Base-by-base conservation (phyloP, 1,140 invertebrate genomes). In the Drosophila paulistorum region DNA sequence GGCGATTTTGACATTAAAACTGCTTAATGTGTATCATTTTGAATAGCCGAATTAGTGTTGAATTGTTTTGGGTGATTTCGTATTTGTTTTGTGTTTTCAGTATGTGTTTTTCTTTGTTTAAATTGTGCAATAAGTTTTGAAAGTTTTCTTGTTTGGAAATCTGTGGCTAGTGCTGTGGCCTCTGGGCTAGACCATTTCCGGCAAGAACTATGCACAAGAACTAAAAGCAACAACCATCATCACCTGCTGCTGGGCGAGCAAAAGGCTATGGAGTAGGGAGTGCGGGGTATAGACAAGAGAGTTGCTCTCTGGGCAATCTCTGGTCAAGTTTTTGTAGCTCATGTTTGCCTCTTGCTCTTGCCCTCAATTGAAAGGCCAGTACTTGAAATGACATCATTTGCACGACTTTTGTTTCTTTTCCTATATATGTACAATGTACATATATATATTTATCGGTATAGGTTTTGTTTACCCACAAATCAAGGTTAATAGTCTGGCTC, bases 301-400 rank as follows among this genome's bases (percentile, higher is more conserved):
- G 45, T 48, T 13, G 17, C 58, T 54, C 14, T 51, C n/a, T 30
- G 30, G 30, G 68, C 51, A 63, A 62, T 48, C 58, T 61, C 45
- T 63, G 26, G n/a, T n/a, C 45, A 66, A 41, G 62, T 23, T 51
- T 65, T 74, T 65, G 14, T 39, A 17, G 55, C 67, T 59, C 23
- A 17, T 42, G 20, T 75, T 26, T 41, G 7, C 10, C 14, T 45
- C 11, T 48, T 45, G 60, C 54, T 35, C 39, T 77, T 85, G 82
- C 68, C 78, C 82, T 73, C 79, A 77, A 82, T 86, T 71, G 75
- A 75, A 74, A 55, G 61, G 61, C 60, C 45, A 62, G 67, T 61
- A 78, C 81, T 85, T 61, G 78, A 82, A 86, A 86, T 86, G 83
- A 86, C 82, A 82, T 86, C 83, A 82, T 79, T 84, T 76, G 83